These are phyloP conservation scores for Zaprionus bogoriensis DNA, from an alignment of 2,888 invertebrate species.

Conservation along the genomic window DNA sequence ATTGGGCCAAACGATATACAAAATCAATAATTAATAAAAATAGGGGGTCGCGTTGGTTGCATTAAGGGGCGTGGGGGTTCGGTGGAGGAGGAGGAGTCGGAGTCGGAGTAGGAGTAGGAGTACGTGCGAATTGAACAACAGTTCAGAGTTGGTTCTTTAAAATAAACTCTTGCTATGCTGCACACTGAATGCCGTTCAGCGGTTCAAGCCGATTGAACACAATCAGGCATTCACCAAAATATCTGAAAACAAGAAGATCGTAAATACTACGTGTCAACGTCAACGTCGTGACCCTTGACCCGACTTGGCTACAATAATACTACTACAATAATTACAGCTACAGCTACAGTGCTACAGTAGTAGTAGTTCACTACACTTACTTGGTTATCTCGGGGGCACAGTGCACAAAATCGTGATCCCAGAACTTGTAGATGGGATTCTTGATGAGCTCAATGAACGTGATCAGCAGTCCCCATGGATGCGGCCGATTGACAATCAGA, in stretches of 20 bases:
- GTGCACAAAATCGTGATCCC: slow-evolving; percentile 99
- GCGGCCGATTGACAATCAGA: slow-evolving; percentile 98
- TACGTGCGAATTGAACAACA: background rate
- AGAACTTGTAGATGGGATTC: slow-evolving; percentile 99
- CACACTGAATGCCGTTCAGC: slow-evolving; percentile 54
- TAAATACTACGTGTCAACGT: too few relatives aligned
- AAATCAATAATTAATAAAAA: slow-evolving; percentile 7
- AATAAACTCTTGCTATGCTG: slow-evolving; percentile 44
- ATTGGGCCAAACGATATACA: slow-evolving; percentile 3
- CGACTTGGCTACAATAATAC: too few relatives aligned
- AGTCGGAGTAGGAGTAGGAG: background rate
- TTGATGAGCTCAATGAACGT: slow-evolving; percentile 99
- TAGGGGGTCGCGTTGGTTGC: too few relatives aligned
- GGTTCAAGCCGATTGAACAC: slow-evolving; percentile 51
- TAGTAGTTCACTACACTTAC: slow-evolving; percentile 84
- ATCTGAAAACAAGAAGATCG: slow-evolving; percentile 59
- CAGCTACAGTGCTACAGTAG: background rate
- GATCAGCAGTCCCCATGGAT: slow-evolving; percentile 99
- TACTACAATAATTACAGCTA: background rate
- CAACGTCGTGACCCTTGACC: too few relatives aligned
- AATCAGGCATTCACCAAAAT: slow-evolving; percentile 68
- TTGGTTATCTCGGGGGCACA: slow-evolving; percentile 99
- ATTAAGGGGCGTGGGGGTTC: background rate
- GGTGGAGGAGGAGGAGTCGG: background rate
- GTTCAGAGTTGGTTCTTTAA: background rate